Percentiles rank a stretch among this genome's conserved stretches.
These are phyloP conservation scores for Drosophila persimilis DNA, from an alignment of 1,140 invertebrate genomes.

Conservation along the genomic window DNA sequence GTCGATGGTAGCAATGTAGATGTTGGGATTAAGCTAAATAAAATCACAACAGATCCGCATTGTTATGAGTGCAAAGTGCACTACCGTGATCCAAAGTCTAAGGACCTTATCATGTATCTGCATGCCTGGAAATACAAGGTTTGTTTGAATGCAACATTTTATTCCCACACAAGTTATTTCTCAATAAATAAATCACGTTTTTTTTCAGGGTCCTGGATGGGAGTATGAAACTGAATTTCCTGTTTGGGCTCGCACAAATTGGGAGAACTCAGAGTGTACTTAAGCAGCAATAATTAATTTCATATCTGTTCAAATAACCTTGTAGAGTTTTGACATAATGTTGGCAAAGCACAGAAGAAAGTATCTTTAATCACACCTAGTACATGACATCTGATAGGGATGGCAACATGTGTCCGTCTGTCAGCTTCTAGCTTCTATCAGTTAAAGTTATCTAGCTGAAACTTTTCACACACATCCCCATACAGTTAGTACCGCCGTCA, in stretches of 20 bases:
- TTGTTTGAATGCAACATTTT: too few species aligned
- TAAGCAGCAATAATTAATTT: conserved; percentile 31
- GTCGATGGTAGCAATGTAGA: conserved; percentile 13
- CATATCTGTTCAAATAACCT: not conserved
- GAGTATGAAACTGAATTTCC: conserved; percentile 94
- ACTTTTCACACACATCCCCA: too few species aligned
- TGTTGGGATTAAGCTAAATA: conserved; percentile 86
- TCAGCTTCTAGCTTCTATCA: not conserved
- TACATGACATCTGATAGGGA: too few species aligned
- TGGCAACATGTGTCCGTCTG: not conserved
- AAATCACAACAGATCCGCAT: conserved; percentile 91
- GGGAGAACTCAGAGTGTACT: conserved; percentile 84
- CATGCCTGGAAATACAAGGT: conserved; percentile 96
- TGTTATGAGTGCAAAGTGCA: conserved; percentile 96
- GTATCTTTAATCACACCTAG: too few species aligned
- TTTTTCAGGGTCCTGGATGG: conserved; percentile 92
- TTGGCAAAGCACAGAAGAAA: too few species aligned
- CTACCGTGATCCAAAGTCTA: conserved; percentile 94
- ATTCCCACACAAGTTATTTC: too few species aligned
- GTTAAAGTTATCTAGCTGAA: too few species aligned
- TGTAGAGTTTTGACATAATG: too few species aligned
- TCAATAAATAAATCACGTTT: not conserved
- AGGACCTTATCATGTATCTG: conserved; percentile 97
- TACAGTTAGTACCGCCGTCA: too few species aligned
- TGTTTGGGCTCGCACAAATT: conserved; percentile 93